A percentile compares a stretch with the other conserved stretches of the same genome.
Evolutionary conservation across 2,797 vertebrate species (phyloP).

Genomic region (Otolemur crassicaudatus): DNA sequence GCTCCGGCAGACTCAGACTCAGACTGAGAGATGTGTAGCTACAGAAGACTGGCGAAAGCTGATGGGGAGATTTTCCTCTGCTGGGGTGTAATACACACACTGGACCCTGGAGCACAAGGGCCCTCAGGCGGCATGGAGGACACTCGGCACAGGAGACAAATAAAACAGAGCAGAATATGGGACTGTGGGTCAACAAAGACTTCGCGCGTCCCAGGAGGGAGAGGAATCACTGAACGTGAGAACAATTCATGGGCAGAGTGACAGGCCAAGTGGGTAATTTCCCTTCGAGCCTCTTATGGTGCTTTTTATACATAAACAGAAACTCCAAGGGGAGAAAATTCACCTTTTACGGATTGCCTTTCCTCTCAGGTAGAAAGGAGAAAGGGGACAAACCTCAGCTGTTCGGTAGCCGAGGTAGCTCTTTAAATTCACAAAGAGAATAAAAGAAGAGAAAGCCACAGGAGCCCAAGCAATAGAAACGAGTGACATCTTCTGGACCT

Average conservation of each 20-base stretch:
- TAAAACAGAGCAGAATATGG: too few relatives aligned
- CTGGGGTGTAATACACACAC: accelerated
- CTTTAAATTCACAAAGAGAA: background rate
- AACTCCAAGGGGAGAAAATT: background rate
- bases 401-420: background rate
- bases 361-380: background rate
- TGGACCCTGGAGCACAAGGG: background rate
- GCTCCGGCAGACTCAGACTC: background rate
- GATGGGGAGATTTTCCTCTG: background rate
- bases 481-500: accelerated
- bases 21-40: too few relatives aligned
- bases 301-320: background rate
- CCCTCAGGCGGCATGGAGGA: background rate
- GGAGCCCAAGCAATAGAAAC: background rate
- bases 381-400: background rate
- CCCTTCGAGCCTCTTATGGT: background rate
- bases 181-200: background rate
- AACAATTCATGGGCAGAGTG: background rate
- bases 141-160: background rate
- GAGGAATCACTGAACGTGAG: background rate
- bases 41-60: background rate
- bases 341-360: background rate
- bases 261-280: background rate
- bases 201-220: background rate
- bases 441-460: background rate